These are phyloP conservation scores for Eupithecia abbreviata DNA, from an alignment of 2,888 invertebrate genomes.

Conservation along the genomic window DNA sequence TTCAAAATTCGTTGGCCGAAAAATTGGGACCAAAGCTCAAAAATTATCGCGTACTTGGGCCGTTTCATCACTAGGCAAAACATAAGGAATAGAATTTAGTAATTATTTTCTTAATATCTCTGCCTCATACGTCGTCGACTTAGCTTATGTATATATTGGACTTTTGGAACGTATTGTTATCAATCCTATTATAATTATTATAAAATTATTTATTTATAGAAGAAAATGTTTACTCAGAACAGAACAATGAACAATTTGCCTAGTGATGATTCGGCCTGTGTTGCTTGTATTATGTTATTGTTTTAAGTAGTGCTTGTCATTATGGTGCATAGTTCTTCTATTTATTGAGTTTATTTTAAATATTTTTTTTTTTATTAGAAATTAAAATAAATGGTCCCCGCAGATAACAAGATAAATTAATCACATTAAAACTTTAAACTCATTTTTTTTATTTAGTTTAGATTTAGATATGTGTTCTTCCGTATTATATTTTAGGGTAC, in stretches of 20 bases:
- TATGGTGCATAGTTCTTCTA: constrained; percentile 58
- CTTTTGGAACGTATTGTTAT: neutral
- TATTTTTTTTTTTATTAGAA: neutral
- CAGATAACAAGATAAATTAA: neutral
- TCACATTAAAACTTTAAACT: neutral
- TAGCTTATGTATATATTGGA: neutral
- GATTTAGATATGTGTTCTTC: constrained; percentile 28
- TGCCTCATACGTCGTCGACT: too few species aligned
- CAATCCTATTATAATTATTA: neutral
- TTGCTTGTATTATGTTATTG: constrained; percentile 29
- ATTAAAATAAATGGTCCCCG: neutral
- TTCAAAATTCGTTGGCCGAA: neutral
- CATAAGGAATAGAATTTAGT: neutral
- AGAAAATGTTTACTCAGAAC: neutral
- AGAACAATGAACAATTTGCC: constrained; percentile 5
- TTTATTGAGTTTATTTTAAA: constrained; percentile 7
- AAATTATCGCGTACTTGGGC: neutral
- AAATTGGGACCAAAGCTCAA: constrained; percentile 13
- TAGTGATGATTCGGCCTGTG: neutral
- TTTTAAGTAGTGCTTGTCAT: constrained; percentile 56
- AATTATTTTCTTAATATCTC: neutral
- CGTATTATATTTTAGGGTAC: constrained; percentile 51
- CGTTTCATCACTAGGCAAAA: neutral
- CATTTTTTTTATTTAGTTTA: neutral
- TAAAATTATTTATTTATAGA: neutral